Base-by-base conservation (phyloP, 2,797 vertebrate genomes). In the Chaetodon trifasciatus region DNA sequence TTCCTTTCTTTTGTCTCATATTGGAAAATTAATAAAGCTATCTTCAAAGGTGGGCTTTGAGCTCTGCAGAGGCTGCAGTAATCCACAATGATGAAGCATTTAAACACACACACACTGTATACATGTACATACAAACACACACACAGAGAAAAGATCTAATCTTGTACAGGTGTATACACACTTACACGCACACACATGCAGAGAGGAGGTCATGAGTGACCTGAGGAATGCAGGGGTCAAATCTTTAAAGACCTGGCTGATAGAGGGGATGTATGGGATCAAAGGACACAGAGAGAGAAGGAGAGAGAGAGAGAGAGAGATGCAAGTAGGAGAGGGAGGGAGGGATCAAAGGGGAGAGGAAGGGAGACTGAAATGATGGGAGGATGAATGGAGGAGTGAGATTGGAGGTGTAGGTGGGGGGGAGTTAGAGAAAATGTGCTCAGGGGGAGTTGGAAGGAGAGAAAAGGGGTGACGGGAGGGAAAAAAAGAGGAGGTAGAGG, bases 241-340 rank as follows among this genome's bases (percentile, higher is more conserved):
- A 86, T 91, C 92, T 91, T 92, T 93, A 94, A 92, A 91, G 90
- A 90, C 86, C 91, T 89, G 86, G 87, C 85, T 93, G 93, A 94
- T 94, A 93, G 89, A 94, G 88, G 86, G 92, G 90, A 94, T 89
- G 86, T 90, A 79, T 91, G 72, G 84, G 91, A 93, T 93, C 91
- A 94, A 92, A 93, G 86, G 60, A 67, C 67, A 49, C 62, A 52
- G 67, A 39, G 61, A 28, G 69, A 72, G 80, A 62, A 62, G 68
- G 73, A 67, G 84, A 85, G 78, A 78, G 76, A 87, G 72, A 78
- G 79, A 86, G 76, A 83, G 85, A 91, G 86, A 79, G 86, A 91
- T 88, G 84, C 80, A 92, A 76, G 68, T 83, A 84, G 55, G 79
- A 81, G 39, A 47, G 74, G 65, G 79, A 81, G 32, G 74, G 77